Base-by-base conservation (phyloP, 2,797 vertebrate genomes). In the Danio jaintianensis region DNA sequence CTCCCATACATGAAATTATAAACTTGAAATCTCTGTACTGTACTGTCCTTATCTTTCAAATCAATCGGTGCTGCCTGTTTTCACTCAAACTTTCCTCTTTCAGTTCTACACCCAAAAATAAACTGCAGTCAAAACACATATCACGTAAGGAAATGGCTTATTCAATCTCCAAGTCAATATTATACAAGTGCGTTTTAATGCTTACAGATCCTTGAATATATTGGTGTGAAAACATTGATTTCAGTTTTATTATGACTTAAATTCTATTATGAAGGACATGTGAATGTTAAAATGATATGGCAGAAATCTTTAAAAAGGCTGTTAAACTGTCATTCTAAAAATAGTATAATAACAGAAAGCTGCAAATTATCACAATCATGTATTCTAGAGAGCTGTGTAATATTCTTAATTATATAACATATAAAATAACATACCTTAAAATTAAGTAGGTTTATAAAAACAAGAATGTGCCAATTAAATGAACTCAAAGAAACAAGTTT, bases 281-380 rank as follows among this genome's bases (percentile, higher is more conserved):
- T 22, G 3, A 66, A 12, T 48, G n/a, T 29, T 22, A 4, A 67
- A 48, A 18, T 67, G 20, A 67, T 9, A 67, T 20, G 13, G 43
- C 18, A 29, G 47, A 67, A 12, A 67, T 67, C 64, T 43, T 29
- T 8, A 67, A 64, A 67, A 67, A 48, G 20, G 13, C 12, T 67
- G 13, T 29, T 15, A 47, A 47, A 29, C 43, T 22, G 40, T 9
- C 3, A 43, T 18, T 11, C n/a, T 43, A 43, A 40, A 62, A 59
- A 18, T 6, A 16, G 5, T 42, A 16, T 7, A 16, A 52, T n/a
- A 16, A 63, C 61, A 43, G 38, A 63, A 63, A 6, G 38, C 61
- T 43, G 61, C 61, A 66, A 47, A 4, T 47, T n/a, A 52, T 47
- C 15, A n/a, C 50, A 61, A 8, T 8, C 38, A 15, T 6, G 3